phyloP scores from a whole-genome alignment of 2,888 invertebrate species.

The Drosophila pseudotalamancana region DNA sequence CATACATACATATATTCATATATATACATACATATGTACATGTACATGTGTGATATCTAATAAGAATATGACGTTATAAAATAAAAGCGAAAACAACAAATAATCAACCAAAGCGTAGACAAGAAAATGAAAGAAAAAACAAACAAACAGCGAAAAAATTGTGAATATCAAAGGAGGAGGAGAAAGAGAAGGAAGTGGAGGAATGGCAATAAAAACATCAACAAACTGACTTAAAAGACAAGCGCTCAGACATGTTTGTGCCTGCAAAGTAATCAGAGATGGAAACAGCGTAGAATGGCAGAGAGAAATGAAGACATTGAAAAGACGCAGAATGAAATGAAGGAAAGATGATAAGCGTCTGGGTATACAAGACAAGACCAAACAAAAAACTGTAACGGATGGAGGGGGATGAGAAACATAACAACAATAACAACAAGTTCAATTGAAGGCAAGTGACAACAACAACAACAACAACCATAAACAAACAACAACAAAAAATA shows the following conservation, averaged over 20 bases:
- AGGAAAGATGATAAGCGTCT: conserved; percentile 49
- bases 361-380: conserved; percentile 33
- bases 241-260: conserved; percentile 17
- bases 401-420: conserved; percentile 1
- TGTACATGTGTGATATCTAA: conserved; percentile 8
- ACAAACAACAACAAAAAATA: not conserved
- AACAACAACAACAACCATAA: conserved; percentile 3
- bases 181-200: too few species aligned
- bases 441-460: conserved; percentile 48
- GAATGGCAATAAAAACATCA: conserved; percentile 50
- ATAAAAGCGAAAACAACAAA: conserved; percentile 32
- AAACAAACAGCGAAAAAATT: not conserved
- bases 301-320: conserved; percentile 9
- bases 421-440: conserved; percentile 3
- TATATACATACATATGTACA: too few species aligned
- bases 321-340: not conserved
- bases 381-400: not conserved
- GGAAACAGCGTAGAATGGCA: conserved; percentile 7
- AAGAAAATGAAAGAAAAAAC: not conserved
- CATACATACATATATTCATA: too few species aligned
- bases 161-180: not conserved
- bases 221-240: conserved; percentile 33
- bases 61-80: not conserved
- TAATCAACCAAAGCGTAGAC: conserved; percentile 22
- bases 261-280: conserved; percentile 45